phyloP scores from a whole-genome alignment of 2,113 vertebrate species.

The Apodemus speciosus region DNA sequence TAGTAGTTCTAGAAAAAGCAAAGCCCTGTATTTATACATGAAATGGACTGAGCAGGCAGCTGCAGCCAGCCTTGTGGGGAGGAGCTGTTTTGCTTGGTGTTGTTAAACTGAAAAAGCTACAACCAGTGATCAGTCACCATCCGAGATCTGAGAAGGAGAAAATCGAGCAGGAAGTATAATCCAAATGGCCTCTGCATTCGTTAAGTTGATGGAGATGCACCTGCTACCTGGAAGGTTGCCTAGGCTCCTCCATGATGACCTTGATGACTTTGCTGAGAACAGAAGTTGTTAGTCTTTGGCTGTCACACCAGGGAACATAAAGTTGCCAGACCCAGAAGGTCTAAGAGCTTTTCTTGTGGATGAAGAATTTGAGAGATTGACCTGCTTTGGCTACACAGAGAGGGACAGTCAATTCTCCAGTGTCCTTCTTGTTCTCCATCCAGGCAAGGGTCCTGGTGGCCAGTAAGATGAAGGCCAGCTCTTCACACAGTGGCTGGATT shows the following conservation, averaged over 20 bases:
- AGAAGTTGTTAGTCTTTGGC: background rate
- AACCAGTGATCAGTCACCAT: background rate
- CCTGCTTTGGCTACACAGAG: background rate
- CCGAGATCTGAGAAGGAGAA: background rate
- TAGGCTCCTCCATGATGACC: background rate
- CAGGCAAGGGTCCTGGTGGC: background rate
- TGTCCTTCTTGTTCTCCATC: background rate
- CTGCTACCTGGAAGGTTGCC: background rate
- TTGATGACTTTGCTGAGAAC: background rate
- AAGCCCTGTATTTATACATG: background rate
- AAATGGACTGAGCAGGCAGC: background rate
- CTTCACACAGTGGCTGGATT: background rate
- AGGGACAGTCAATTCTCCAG: background rate
- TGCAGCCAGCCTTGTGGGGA: background rate
- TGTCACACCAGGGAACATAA: background rate
- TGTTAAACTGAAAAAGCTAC: background rate
- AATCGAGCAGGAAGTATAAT: background rate
- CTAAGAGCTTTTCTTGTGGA: background rate
- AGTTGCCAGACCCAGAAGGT: background rate
- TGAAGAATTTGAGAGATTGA: background rate
- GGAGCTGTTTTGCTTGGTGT: background rate
- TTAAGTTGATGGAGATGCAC: background rate
- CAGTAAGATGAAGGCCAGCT: background rate
- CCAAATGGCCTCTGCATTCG: background rate
- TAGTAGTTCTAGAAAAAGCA: background rate